Evolutionary conservation across 2,797 vertebrate species (phyloP), one percentile per base, ranked within the genome.

Genomic region (Pantherophis vulpinus): DNA sequence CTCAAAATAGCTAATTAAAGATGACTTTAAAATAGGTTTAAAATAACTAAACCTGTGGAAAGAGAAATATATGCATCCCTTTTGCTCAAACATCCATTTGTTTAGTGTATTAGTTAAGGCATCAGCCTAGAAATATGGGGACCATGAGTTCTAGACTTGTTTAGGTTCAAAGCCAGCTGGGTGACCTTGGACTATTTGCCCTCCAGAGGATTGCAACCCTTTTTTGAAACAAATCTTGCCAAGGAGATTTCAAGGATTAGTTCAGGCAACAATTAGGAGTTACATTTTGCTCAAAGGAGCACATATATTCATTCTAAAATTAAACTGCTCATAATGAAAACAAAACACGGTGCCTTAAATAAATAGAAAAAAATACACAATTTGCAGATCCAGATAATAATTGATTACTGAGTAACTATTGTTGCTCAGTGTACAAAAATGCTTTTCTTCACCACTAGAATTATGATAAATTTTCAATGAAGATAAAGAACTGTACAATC

Each of bases 401-500:
- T 74, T 74, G 66, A 74, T 37, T 32, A 88, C 89, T 93, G 94
- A 94, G 89, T 37, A 74, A 97, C 97, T 96, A 97, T 93, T 95
- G 95, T 97, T 97, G 95, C 51, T 96, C 92, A 94, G 96, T 94
- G 90, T 55, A 83, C 89, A 74, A 96, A 14, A 96, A 95, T 10
- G 86, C 95, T 94, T 37, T 58, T 12, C 66, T 93, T 87, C 96
- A 96, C 91, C 89, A 86, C 87, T 96, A 91, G 96, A 96, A 96
- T 96, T 95, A 95, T 88, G 74, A 37, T n/a, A 96, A 95, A 37
- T 88, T 95, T 96, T 95, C 79, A 95, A 89, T 95, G 96, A 96
- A 96, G 93, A 95, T 95, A 96, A 97, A 96, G n/a, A 96, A 94
- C 2, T 94, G 94, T 89, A 95, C 47, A 94, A 96, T 90, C 91